Conservation (phyloP, 2,888 invertebrate species). For the Cylindroiulus punctatus region DNA sequence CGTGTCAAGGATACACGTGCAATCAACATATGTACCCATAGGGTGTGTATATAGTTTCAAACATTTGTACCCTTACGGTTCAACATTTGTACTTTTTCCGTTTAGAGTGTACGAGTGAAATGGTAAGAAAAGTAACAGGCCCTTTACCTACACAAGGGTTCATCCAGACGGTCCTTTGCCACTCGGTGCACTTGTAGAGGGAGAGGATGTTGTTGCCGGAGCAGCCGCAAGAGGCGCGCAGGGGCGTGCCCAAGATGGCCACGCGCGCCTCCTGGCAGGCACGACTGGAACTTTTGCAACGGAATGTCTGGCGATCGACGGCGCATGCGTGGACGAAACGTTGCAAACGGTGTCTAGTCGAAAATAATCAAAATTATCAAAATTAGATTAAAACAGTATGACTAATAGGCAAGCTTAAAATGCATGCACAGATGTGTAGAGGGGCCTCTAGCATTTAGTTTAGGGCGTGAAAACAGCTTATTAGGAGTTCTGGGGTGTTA, state of each 20-base stretch:
- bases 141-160: constrained; percentile 91
- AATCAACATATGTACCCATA: too few species aligned
- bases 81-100: too few species aligned
- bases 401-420: too few species aligned
- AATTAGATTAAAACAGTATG: too few species aligned
- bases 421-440: too few species aligned
- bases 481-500: too few species aligned
- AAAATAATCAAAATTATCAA: neutral
- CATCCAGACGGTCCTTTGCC: constrained; percentile 89
- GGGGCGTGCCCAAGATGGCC: constrained; percentile 87
- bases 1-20: too few species aligned
- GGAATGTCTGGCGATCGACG: constrained; percentile 87
- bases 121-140: constrained; percentile 29
- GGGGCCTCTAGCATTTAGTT: too few species aligned
- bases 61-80: too few species aligned
- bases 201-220: constrained; percentile 85
- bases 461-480: too few species aligned
- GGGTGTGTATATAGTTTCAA: too few species aligned
- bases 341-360: constrained; percentile 78
- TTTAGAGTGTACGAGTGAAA: neutral
- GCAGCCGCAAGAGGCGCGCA: constrained; percentile 87
- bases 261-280: constrained; percentile 86
- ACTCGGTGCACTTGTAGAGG: constrained; percentile 87
- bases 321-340: constrained; percentile 92
- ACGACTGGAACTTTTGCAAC: constrained; percentile 86